A percentile compares a stretch with the other conserved stretches of the same genome.
Evolutionary conservation across 2,113 vertebrate species (phyloP).

Genomic region (Pterocles orientalis): DNA sequence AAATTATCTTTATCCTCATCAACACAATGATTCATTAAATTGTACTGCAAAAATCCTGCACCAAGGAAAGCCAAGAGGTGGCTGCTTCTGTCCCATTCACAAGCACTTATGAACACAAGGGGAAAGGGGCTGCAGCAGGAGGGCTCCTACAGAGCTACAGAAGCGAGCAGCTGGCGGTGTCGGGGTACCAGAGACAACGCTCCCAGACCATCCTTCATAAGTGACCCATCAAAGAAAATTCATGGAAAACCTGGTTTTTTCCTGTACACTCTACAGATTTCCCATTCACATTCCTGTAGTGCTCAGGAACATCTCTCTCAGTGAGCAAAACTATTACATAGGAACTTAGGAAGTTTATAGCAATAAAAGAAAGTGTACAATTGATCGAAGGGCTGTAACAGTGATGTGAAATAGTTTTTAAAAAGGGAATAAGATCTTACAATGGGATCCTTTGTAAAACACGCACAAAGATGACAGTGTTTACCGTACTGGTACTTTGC

Average conservation of each 20-base stretch:
- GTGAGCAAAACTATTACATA: neutral
- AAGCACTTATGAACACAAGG: fast-evolving
- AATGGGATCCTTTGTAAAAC: constrained; percentile 53
- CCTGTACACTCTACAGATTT: neutral
- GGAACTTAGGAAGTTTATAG: neutral
- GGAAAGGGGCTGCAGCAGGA: neutral
- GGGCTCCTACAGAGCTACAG: neutral
- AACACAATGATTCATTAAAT: neutral
- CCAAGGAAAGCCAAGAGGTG: neutral
- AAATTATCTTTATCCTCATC: neutral
- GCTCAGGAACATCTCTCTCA: neutral
- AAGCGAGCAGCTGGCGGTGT: neutral
- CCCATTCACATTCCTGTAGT: neutral
- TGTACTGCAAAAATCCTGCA: neutral
- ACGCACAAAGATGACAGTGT: constrained; percentile 68
- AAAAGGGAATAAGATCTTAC: constrained; percentile 28
- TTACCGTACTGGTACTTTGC: neutral
- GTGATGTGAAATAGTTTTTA: constrained; percentile 46
- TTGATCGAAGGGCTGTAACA: neutral
- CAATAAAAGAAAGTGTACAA: neutral
- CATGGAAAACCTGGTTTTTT: neutral
- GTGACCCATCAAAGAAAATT: fast-evolving
- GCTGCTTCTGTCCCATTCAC: neutral
- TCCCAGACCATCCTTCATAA: neutral
- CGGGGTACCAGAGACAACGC: neutral